Conservation (phyloP, 2,888 invertebrate genomes). For the Acleris sparsana region DNA sequence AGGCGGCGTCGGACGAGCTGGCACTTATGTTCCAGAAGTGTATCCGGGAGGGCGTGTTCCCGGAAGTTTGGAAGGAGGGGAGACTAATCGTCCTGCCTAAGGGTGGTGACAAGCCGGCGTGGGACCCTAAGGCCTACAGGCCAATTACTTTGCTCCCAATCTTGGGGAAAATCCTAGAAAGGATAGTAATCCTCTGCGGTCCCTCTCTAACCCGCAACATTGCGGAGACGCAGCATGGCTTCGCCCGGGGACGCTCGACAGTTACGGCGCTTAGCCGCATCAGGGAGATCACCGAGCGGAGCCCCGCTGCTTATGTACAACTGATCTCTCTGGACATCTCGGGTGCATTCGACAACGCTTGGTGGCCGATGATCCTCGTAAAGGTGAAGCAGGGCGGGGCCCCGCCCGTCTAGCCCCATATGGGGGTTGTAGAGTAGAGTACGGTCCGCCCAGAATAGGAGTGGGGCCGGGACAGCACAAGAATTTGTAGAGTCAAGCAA, state of each 20-base stretch:
- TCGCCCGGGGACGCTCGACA: conserved; percentile 44
- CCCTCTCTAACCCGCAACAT: conserved; percentile 28
- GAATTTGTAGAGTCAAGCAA: too few relatives aligned
- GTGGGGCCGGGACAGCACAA: too few relatives aligned
- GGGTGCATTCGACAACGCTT: conserved; percentile 50
- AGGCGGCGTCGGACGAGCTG: conserved; percentile 36
- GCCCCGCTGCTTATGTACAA: not conserved
- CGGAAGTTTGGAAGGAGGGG: conserved; percentile 35
- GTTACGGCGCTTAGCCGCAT: not conserved
- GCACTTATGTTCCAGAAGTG: conserved; percentile 35
- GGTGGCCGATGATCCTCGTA: conserved; percentile 52
- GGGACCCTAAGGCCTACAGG: conserved; percentile 24
- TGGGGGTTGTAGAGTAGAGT: too few relatives aligned
- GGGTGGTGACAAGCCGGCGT: conserved; percentile 27
- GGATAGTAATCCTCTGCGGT: conserved; percentile 39
- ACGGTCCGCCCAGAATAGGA: too few relatives aligned
- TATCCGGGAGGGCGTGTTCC: conserved; percentile 37
- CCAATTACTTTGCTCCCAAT: conserved; percentile 41
- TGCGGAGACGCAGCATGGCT: conserved; percentile 48
- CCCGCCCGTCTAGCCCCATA: conserved; percentile 27
- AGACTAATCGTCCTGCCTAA: conserved; percentile 31
- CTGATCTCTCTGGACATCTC: conserved; percentile 46
- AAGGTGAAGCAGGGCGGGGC: conserved; percentile 42
- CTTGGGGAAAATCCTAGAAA: conserved; percentile 49
- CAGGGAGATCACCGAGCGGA: not conserved